phyloP scores from a whole-genome alignment of 2,113 vertebrate genomes.

The Danionella cerebrum region DNA sequence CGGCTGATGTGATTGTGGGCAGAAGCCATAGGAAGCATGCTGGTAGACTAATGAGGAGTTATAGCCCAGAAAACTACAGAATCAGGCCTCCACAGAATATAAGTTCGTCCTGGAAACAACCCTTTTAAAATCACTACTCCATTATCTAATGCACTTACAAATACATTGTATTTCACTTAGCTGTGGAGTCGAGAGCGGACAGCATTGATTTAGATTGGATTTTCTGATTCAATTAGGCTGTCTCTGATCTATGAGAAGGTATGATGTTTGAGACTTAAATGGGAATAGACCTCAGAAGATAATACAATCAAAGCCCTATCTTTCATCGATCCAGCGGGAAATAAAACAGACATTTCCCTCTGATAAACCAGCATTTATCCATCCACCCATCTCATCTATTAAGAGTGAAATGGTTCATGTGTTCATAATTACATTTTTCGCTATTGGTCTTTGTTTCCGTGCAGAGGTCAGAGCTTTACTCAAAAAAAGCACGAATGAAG shows the following conservation, averaged over 20 bases:
- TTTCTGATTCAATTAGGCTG: conserved; percentile 23
- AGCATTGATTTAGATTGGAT: conserved; percentile 29
- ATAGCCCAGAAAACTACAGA: not conserved
- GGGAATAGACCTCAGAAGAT: conserved; percentile 22
- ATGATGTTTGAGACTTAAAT: conserved; percentile 20
- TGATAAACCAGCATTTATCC: not conserved
- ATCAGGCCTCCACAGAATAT: not conserved
- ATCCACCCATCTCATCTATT: not conserved
- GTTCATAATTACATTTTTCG: too few relatives aligned
- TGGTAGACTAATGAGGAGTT: not conserved
- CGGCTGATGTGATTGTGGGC: not conserved
- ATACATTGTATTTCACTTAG: conserved; percentile 16
- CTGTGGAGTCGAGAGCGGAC: conserved; percentile 2
- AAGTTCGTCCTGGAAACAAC: not conserved
- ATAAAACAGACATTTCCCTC: not conserved
- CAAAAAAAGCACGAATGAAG: too few relatives aligned
- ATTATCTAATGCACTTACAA: conserved; percentile 13
- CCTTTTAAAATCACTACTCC: not conserved
- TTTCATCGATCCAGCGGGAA: conserved; percentile 11
- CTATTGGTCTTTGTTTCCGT: too few relatives aligned
- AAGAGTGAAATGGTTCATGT: too few relatives aligned
- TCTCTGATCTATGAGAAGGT: conserved; percentile 19
- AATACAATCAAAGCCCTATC: conserved; percentile 35
- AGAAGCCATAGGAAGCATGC: not conserved
- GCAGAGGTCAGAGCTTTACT: too few relatives aligned